Evolutionary conservation across 2,888 invertebrate genomes (phyloP).

Genomic region (Helleia helle): DNA sequence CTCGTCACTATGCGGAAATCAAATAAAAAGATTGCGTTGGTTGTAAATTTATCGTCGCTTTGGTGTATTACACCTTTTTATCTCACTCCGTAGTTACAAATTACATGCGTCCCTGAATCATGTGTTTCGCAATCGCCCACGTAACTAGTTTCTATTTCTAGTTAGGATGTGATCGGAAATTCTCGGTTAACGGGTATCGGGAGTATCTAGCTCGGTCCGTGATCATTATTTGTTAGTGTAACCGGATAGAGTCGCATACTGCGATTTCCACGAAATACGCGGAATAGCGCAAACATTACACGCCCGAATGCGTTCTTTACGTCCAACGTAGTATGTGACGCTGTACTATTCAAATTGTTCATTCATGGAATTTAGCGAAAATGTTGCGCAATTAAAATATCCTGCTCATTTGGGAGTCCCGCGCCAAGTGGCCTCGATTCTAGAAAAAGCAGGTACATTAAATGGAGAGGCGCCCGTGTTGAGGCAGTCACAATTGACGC

Average conservation of each 20-base stretch:
- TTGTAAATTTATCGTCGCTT: slow-evolving; percentile 60
- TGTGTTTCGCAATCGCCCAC: slow-evolving; percentile 53
- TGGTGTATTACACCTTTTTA: slow-evolving; percentile 50
- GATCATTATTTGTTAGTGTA: slow-evolving; percentile 54
- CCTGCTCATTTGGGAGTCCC: slow-evolving; percentile 71
- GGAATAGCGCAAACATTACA: slow-evolving; percentile 42
- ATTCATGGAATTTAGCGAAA: slow-evolving; percentile 1
- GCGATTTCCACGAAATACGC: slow-evolving; percentile 52
- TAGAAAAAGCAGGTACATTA: slow-evolving; percentile 70
- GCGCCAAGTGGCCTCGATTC: slow-evolving; percentile 61
- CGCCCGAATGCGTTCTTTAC: slow-evolving; percentile 39
- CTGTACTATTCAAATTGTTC: slow-evolving; percentile 10
- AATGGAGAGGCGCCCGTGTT: slow-evolving; percentile 68
- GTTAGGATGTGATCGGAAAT: slow-evolving; percentile 45
- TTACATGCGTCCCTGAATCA: slow-evolving; percentile 49
- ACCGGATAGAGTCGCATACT: slow-evolving; percentile 46
- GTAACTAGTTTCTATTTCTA: slow-evolving; percentile 57
- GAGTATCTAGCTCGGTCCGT: slow-evolving; percentile 5
- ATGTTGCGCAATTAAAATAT: slow-evolving; percentile 16
- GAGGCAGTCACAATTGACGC: slow-evolving; percentile 65
- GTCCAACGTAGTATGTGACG: slow-evolving; percentile 46
- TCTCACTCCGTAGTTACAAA: slow-evolving; percentile 41
- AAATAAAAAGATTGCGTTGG: slow-evolving; percentile 58
- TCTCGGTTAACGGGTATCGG: slow-evolving; percentile 31
- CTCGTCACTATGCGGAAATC: slow-evolving; percentile 65